Evolutionary conservation across 1,140 invertebrate species (phyloP).

Genomic region (Tetragnatha versicolor): DNA sequence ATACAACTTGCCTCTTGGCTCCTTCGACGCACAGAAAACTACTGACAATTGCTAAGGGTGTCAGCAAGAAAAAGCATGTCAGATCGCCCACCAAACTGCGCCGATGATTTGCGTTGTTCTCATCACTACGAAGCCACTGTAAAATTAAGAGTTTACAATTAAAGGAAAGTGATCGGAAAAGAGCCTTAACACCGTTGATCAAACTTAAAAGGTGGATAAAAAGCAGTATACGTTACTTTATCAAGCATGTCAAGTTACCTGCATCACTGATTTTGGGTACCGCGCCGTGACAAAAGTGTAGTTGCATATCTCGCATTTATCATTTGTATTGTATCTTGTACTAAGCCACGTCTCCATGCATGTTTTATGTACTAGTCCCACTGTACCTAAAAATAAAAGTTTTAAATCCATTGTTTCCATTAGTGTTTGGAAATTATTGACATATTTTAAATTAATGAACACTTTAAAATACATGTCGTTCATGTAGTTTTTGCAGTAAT

Average conservation of each 20-base stretch:
- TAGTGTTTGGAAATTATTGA: too few species aligned
- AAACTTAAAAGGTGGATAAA: too few species aligned
- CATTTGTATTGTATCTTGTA: slow-evolving; percentile 64
- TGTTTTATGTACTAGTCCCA: slow-evolving; percentile 72
- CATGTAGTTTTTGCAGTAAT: too few species aligned
- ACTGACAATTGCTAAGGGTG: slow-evolving; percentile 67
- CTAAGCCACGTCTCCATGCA: slow-evolving; percentile 76
- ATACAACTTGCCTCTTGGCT: slow-evolving; percentile 57
- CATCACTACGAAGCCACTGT: slow-evolving; percentile 65
- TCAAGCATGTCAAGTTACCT: slow-evolving; percentile 61
- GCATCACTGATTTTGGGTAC: slow-evolving; percentile 61
- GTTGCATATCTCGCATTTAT: slow-evolving; percentile 71
- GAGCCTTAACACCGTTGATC: too few species aligned
- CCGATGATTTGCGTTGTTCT: slow-evolving; percentile 61
- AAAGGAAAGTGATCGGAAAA: slow-evolving; percentile 59
- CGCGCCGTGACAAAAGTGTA: slow-evolving; percentile 65
- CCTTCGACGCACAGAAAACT: slow-evolving; percentile 68
- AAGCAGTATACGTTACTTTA: too few species aligned
- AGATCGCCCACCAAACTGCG: slow-evolving; percentile 66
- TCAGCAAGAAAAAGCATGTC: slow-evolving; percentile 67
- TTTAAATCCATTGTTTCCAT: too few species aligned
- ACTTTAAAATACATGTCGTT: too few species aligned
- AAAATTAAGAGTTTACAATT: slow-evolving; percentile 40
- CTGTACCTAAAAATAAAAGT: slow-evolving; percentile 68
- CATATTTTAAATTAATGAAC: too few species aligned